A percentile compares a stretch with the other conserved stretches of the same genome.
phyloP scores from a whole-genome alignment of 2,888 invertebrate species.

The Drosophila putrida region DNA sequence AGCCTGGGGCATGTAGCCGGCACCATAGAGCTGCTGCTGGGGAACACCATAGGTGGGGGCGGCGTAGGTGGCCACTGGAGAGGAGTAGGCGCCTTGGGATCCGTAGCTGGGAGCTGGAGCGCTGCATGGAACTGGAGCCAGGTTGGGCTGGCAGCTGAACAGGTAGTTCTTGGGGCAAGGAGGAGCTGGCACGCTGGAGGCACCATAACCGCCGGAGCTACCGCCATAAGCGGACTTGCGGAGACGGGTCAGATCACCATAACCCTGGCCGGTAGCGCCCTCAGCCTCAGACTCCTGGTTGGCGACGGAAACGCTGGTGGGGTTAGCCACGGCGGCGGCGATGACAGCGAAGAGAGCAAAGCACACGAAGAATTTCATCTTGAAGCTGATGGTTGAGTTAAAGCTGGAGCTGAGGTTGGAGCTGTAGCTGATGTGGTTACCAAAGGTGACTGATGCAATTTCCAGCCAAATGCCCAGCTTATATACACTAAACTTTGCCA shows the following conservation, averaged over 20 bases:
- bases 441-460: slow-evolving; percentile 72
- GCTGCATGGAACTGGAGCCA: slow-evolving; percentile 78
- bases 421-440: slow-evolving; percentile 46
- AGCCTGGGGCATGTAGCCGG: slow-evolving; percentile 66
- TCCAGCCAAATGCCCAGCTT: slow-evolving; percentile 35
- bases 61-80: slow-evolving; percentile 73
- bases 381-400: slow-evolving; percentile 46
- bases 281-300: slow-evolving; percentile 61
- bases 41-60: slow-evolving; percentile 72
- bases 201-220: slow-evolving; percentile 66
- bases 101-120: slow-evolving; percentile 65
- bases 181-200: slow-evolving; percentile 64
- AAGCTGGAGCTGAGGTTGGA: slow-evolving; percentile 21
- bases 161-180: slow-evolving; percentile 82
- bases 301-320: slow-evolving; percentile 43
- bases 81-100: slow-evolving; percentile 77
- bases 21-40: slow-evolving; percentile 59
- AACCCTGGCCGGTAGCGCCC: slow-evolving; percentile 43
- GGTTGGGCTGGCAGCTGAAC: slow-evolving; percentile 79
- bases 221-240: slow-evolving; percentile 78
- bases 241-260: slow-evolving; percentile 72
- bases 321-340: slow-evolving; percentile 60
- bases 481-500: slow-evolving; percentile 64
- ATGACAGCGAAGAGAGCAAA: slow-evolving; percentile 68
- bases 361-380: slow-evolving; percentile 80